Evolutionary conservation across 2,888 invertebrate species (phyloP).

Genomic region (Creontiades dilutus): DNA sequence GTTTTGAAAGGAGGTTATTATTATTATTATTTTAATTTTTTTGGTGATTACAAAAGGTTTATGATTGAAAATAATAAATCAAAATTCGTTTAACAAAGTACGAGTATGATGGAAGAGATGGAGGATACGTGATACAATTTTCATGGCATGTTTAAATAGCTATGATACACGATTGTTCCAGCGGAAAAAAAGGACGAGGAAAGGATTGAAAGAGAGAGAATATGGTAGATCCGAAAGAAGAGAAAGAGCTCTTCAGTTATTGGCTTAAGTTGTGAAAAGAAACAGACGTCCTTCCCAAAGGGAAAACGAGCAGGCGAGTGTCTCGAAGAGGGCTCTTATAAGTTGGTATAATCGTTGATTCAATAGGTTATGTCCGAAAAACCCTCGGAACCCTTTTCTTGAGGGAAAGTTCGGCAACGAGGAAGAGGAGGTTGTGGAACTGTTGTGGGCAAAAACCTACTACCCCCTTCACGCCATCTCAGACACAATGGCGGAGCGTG

Average conservation of each 20-base stretch:
- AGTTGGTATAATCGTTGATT: constrained; percentile 49
- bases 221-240: background rate
- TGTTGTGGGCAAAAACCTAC: constrained; percentile 9
- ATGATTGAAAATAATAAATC: no score
- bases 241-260: constrained; percentile 28
- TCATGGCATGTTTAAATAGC: background rate
- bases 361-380: constrained; percentile 49
- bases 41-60: no score
- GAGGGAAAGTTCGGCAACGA: constrained; percentile 19
- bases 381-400: constrained; percentile 1
- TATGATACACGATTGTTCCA: background rate
- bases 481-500: constrained; percentile 11
- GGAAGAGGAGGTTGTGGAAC: constrained; percentile 36
- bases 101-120: no score
- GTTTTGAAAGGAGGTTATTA: no score
- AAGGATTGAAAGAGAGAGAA: background rate
- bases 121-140: background rate
- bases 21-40: no score
- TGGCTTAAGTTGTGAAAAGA: constrained; percentile 49
- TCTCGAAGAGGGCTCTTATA: constrained; percentile 37
- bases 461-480: constrained; percentile 22
- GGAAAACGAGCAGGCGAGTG: constrained; percentile 38
- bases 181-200: background rate
- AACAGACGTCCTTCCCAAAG: constrained; percentile 38
- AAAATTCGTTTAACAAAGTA: no score